Conservation (phyloP, 1,140 invertebrate genomes). For the Pogonomyrmex californicus region DNA sequence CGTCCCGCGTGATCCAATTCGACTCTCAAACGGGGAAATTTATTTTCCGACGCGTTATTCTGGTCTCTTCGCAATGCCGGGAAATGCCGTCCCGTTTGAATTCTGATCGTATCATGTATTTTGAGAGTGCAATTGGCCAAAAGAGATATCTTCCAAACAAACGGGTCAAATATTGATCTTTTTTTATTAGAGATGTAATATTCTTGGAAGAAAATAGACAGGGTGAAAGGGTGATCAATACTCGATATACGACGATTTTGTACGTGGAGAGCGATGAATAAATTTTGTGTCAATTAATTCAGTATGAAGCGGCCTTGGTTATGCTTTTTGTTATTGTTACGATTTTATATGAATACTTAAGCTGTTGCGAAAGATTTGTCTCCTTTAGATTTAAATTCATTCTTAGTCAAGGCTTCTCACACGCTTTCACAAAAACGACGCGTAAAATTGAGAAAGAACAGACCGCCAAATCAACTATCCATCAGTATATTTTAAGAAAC, state of each 20-base stretch:
- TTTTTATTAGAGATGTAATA: background rate
- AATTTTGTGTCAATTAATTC: conserved; percentile 12
- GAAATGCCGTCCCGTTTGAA: background rate
- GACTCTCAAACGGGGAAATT: background rate
- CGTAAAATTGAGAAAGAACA: conserved; percentile 10
- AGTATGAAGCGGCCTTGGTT: background rate
- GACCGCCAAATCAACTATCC: background rate
- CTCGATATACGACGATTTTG: background rate
- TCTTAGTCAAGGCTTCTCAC: background rate
- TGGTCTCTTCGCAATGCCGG: background rate
- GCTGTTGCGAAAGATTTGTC: background rate
- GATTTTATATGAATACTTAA: conserved; percentile 1
- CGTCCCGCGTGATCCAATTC: background rate
- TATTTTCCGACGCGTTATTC: background rate
- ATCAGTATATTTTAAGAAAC: conserved; percentile 9
- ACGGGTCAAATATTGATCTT: background rate
- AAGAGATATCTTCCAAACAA: background rate
- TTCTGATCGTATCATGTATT: background rate
- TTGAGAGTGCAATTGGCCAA: background rate
- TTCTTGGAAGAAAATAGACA: background rate
- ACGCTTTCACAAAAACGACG: conserved; percentile 17
- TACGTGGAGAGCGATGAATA: background rate
- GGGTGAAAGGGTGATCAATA: background rate
- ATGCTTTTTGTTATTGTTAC: background rate
- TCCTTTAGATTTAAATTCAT: background rate